Base-by-base conservation (phyloP, 2,797 vertebrate genomes). In the Bovichtus diacanthus region DNA sequence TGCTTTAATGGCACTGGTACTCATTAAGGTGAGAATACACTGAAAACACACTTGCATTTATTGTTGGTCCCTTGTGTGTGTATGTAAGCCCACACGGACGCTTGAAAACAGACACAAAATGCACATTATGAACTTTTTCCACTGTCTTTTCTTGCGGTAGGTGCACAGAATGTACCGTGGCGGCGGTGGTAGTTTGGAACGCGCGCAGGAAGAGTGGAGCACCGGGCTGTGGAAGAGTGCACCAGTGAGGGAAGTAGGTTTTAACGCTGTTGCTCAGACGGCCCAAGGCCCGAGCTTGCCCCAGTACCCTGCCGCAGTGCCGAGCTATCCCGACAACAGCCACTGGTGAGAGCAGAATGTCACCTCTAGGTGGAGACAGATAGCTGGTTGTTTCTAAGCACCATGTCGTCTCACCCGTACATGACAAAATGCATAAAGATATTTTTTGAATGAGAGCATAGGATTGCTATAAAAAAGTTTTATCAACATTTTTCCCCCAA, bases 141-240 rank as follows among this genome's bases (percentile, higher is more conserved):
- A 19, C 21, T 46, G 47, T 69, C 12, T 29, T 64, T 31, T 54
- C 13, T 3, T 19, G 2, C 21, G 23, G 6, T 80, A 99, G 97
- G 97, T 99, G 29, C 97, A 99, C 87, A 95, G 95, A 77, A 82
- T 98, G 83, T 99, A 99, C 89, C 96, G 97, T 2, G 96, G 96
- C 0, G 94, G 88, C 0, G 97, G 97, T 0, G 98, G 98, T n/a
- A 99, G 97, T 82, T 87, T 99, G 67, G 88, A 95, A 88, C 97
- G 96, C 34, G 98, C 98, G 9, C 96, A 98, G 90, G 95, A 97
- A 0, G 98, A 99, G 89, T 99, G 98, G 98, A 96, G 89, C 87
- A 93, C 92, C 0, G 98, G 98, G 0, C 0, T 87, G 0, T 99
- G 98, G 98, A 96, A 96, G 84, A 96, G 92, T 5, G 95, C 97